phyloP scores from a whole-genome alignment of 2,797 vertebrate genomes.

The Stomatorhinus walkeri region DNA sequence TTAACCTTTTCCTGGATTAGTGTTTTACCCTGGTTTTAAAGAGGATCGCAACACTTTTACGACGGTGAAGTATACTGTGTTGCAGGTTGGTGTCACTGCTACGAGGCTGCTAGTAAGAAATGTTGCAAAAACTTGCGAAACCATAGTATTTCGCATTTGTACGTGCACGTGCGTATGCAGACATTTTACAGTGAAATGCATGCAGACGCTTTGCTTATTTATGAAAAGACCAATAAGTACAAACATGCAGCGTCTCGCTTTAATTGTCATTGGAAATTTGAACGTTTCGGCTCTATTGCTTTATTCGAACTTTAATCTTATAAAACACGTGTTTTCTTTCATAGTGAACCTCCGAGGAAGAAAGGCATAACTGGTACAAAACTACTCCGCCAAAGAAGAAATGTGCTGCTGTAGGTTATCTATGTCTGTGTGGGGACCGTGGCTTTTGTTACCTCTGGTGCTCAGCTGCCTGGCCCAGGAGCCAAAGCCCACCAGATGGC shows the following conservation, averaged over 20 bases:
- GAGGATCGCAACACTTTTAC: not conserved
- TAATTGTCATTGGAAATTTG: not conserved
- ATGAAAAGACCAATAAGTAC: not conserved
- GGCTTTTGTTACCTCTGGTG: conserved; percentile 45
- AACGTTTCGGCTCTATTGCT: not conserved
- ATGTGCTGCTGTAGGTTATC: conserved; percentile 28
- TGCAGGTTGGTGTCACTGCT: not conserved
- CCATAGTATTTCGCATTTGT: not conserved
- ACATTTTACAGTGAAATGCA: not conserved
- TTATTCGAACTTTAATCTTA: not conserved
- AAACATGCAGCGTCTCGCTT: not conserved
- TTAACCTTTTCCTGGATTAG: not conserved
- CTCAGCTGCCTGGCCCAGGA: conserved; percentile 56
- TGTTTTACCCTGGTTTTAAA: not conserved
- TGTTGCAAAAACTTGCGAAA: not conserved
- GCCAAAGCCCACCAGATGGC: conserved; percentile 71
- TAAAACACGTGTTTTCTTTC: conserved; percentile 3
- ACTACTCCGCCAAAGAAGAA: conserved; percentile 36
- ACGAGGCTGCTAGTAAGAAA: not conserved
- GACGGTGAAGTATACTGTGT: not conserved
- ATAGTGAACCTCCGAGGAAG: conserved; percentile 32
- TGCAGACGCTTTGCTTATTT: not conserved
- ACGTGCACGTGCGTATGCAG: not conserved
- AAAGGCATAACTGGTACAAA: not conserved
- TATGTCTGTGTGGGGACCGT: conserved; percentile 40